These are phyloP conservation scores for Tapirus terrestris DNA, from an alignment of 2,113 vertebrate genomes.

Conservation along the genomic window DNA sequence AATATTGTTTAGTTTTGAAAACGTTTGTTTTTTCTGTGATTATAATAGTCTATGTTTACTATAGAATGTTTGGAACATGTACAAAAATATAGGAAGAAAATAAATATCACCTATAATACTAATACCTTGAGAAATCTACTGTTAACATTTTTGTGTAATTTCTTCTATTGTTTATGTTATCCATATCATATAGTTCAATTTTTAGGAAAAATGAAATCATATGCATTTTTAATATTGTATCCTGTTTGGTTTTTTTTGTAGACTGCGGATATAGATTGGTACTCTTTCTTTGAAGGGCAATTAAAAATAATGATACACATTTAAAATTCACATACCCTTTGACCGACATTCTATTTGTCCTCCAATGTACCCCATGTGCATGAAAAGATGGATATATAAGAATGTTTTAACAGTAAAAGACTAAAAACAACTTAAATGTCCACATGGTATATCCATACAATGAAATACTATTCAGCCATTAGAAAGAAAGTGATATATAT, in stretches of 20 bases:
- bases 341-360: not conserved
- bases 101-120: not conserved
- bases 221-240: not conserved
- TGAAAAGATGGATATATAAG: not conserved
- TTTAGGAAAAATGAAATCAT: slow-evolving; percentile 22
- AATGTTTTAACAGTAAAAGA: not conserved
- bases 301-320: slow-evolving; percentile 27
- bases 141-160: not conserved
- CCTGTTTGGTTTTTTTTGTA: not conserved
- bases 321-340: not conserved
- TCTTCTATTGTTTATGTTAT: slow-evolving; percentile 13
- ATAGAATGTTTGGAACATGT: not conserved
- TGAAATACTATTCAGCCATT: not conserved
- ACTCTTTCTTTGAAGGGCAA: not conserved
- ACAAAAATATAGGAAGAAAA: not conserved
- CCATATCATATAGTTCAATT: not conserved
- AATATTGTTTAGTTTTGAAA: slow-evolving; percentile 23
- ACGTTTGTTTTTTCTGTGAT: not conserved
- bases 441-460: not conserved
- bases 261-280: not conserved
- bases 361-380: not conserved
- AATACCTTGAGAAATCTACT: not conserved
- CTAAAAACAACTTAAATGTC: not conserved
- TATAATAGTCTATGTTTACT: not conserved
- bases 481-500: not conserved